Evolutionary conservation across 1,140 invertebrate genomes (phyloP), one percentile per base, ranked within the genome.

Genomic region (Rhagoletis pomonella): DNA sequence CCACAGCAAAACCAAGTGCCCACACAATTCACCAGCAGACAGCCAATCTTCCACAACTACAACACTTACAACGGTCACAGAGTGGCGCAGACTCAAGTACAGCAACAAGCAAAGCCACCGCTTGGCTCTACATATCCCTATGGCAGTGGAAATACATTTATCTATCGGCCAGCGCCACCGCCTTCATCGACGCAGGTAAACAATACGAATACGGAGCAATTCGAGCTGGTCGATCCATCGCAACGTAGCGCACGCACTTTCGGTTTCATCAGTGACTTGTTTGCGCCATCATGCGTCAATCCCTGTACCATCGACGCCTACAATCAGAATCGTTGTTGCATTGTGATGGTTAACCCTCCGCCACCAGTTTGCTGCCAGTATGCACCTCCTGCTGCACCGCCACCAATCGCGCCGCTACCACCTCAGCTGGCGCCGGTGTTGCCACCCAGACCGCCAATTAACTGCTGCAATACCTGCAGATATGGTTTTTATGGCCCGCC

Each of bases 401-500:
- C 86, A 2, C 88, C 86, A 0, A 4, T 67, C 29, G 88, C 87
- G 19, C 89, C 86, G 1, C 89, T 88, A 4, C 29, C 50, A 0
- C 89, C 88, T 0, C 89, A 86, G 1, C 86, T 59, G 12, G 90
- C 90, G 0, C 85, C 85, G 4, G 65, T 55, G 29, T 87, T 87
- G 64, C 77, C 65, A 17, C 87, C 89, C 9, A 89, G 89, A n/a
- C 88, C 90, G 86, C 90, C 90, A 85, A 89, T 90, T 47, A 90
- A 90, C 60, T 92, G 91, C 65, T 92, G 91, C 85, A 91, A 89
- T 67, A 90, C 90, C 6, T 89, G 91, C 17, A 90, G 90, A 10
- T 92, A 89, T 64, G 90, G 90, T 3, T 92, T 91, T 88, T 92
- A 91, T 81, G 91, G 91, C 0, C 91, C 91, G 44, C 91, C 90